Evolutionary conservation across 2,797 vertebrate genomes (phyloP).

Genomic region (Zalophus californianus): DNA sequence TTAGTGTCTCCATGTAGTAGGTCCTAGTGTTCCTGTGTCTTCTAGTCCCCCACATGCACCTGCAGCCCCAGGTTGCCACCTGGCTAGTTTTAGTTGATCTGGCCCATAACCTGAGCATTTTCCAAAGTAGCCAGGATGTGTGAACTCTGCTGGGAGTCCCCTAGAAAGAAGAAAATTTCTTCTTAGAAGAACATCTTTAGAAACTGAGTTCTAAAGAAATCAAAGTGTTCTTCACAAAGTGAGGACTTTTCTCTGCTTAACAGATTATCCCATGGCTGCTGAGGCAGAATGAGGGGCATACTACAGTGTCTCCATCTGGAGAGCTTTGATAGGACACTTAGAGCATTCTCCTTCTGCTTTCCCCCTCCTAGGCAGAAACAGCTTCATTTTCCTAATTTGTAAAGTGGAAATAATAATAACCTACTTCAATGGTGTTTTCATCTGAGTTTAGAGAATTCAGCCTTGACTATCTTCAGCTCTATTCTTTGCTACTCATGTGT

Average conservation of each 20-base stretch:
- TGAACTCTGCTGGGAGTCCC: neutral
- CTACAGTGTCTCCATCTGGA: neutral
- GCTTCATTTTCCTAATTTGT: neutral
- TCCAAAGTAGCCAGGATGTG: neutral
- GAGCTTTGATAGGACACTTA: fast-evolving
- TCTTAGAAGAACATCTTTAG: neutral
- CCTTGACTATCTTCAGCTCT: neutral
- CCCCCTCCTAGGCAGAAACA: neutral
- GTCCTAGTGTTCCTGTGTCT: neutral
- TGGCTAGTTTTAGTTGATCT: neutral
- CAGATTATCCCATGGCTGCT: neutral
- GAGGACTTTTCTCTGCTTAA: neutral
- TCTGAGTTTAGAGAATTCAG: conserved; percentile 17
- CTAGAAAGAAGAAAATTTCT: neutral
- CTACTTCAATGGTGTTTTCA: neutral
- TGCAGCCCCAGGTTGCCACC: neutral
- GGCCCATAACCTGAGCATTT: neutral
- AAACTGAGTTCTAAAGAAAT: neutral
- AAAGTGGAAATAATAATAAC: neutral
- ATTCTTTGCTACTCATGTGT: neutral
- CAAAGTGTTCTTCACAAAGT: neutral
- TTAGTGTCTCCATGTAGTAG: neutral
- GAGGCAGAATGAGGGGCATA: fast-evolving
- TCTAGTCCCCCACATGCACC: neutral
- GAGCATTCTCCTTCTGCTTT: neutral